Base-by-base conservation (phyloP, 2,797 vertebrate genomes). In the Trichosurus vulpecula region DNA sequence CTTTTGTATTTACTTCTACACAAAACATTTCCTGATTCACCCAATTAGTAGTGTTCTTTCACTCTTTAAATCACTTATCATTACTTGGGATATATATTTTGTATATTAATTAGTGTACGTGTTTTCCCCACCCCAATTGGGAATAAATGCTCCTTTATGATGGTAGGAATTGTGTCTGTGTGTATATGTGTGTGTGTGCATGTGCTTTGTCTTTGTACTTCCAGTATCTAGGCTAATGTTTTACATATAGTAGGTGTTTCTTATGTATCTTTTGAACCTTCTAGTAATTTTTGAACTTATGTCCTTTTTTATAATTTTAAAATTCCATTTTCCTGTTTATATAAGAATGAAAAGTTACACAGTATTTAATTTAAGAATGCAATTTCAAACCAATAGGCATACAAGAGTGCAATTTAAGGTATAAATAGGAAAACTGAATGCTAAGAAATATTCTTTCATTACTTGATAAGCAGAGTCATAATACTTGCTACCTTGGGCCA, bases 371-470 rank as follows among this genome's bases (percentile, higher is more conserved):
- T 97, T 95, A 93, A 95, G 95, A 98, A 97, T 97, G 97, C 97
- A 97, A 97, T 97, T 98, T 98, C 97, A 95, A 98, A 97, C 95
- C 95, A 56, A 97, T 56, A 95, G 47, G 93, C 61, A 95, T 93
- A 97, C 96, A 97, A 92, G 56, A 98, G 92, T 95, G 27, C 91
- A 97, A 52, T 95, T 97, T 97, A 98, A 96, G 90, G 97, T 98
- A 97, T 96, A 98, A 98, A 97, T 91, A 98, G 93, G 91, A 98
- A 98, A 98, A 97, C 5, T 54, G 87, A 98, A 96, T 96, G 96
- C 87, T 96, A 97, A 98, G 94, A 97, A 98, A 96, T 97, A 94
- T 66, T 35, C 57, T 98, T 98, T 98, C 95, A 97, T 98, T 98
- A 97, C 74, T 91, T 97, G 93, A 95, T 98, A 98, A 98, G 91